These are phyloP conservation scores for Anarhynchus alexandrinus DNA, from an alignment of 2,113 vertebrate genomes.

Conservation along the genomic window DNA sequence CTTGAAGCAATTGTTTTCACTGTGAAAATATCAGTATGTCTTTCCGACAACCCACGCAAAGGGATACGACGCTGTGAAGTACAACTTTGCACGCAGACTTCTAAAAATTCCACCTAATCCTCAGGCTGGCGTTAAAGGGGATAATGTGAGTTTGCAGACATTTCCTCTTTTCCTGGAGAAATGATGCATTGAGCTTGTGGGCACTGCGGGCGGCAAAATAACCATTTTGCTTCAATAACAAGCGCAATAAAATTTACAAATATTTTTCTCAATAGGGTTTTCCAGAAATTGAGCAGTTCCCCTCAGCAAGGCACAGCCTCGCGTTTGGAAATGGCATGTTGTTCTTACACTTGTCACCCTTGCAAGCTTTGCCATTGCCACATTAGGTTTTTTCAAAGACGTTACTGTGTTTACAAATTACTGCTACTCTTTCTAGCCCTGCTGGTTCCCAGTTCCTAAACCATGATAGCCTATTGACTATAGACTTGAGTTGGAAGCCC, in stretches of 20 bases:
- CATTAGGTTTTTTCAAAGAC: not conserved
- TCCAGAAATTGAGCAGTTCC: not conserved
- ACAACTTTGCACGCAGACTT: not conserved
- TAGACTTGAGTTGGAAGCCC: not conserved
- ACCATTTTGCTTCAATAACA: not conserved
- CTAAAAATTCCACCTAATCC: not conserved
- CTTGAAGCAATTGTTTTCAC: not conserved
- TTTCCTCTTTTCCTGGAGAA: not conserved
- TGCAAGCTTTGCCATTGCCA: not conserved
- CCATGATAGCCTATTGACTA: not conserved
- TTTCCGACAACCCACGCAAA: not conserved
- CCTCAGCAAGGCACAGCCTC: not conserved
- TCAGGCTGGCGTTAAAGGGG: not conserved
- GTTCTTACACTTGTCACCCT: not conserved
- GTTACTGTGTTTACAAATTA: not conserved
- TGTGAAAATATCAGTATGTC: not conserved
- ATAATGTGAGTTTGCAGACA: not conserved
- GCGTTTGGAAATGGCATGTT: fast-evolving
- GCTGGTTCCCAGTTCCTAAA: not conserved
- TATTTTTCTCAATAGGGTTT: not conserved
- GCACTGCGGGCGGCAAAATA: not conserved
- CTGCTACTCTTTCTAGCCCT: not conserved
- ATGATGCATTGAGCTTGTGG: not conserved
- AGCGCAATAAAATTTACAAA: not conserved
- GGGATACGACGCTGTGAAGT: fast-evolving